Evolutionary conservation across 2,888 invertebrate species (phyloP), one percentile per base, ranked within the genome.

Genomic region (Oscheius myriophilus): DNA sequence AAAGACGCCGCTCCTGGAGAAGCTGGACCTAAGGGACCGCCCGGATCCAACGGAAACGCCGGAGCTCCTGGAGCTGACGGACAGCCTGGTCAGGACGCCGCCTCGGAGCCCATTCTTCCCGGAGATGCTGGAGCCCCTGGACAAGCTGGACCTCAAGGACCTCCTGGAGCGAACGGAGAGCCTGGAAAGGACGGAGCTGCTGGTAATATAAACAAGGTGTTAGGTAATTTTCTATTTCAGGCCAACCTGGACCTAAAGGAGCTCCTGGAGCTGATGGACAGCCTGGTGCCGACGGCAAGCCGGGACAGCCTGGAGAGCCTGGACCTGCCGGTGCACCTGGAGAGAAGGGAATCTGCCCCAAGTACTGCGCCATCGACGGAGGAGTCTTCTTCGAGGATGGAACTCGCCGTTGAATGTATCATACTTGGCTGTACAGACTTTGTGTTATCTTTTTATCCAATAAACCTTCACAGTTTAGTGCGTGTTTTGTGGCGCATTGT

Each of bases 371-470:
- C 67, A 80, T 80, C 71, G 81, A 81, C 57, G 81, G 81, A 54
- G 81, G 81, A 70, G 81, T 82, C 55, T 82, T 82, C 81, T 82
- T 82, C 79, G 82, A 84, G 71, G 83, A 84, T 72, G 84, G 84
- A 74, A 82, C 83, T 42, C 73, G 80, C 42, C 79, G 80, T 67
- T 79, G 72, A 70, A 33, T 33, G 33, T 33, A 33, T 33, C 33
- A 6, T 33, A 33, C 33, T 33, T 33, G 33, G 9, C 33, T 33
- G 33, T 33, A 33, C 33, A 33, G 9, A 33, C 33, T 9, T 6
- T 33, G 3, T 33, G 33, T 9, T 33, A 33, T 9, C 33, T 6
- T 3, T 33, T 33, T 33, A 3, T 6, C 33, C 3, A 6, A 33
- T 33, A 3, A 33, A 33, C 9, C 9, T 33, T 9, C 33, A 33